Evolutionary conservation across 2,113 vertebrate genomes (phyloP), one percentile per base, ranked within the genome.

Genomic region (Notothenia coriiceps): DNA sequence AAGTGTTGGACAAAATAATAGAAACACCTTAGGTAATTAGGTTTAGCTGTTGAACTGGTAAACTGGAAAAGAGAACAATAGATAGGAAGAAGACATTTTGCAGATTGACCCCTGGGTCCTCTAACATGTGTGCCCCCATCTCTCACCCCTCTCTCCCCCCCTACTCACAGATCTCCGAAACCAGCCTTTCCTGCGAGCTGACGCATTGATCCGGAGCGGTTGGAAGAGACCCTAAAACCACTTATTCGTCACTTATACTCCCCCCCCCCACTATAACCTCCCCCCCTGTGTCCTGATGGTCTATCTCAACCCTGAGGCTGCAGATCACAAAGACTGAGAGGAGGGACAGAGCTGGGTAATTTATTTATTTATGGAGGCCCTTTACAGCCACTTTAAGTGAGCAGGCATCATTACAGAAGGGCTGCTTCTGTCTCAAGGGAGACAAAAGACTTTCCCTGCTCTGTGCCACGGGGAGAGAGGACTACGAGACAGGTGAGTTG

Each of bases 161-260:
- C 85, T 87, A 86, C 88, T 91, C 89, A 89, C 95, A 98, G 96
- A 96, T 95, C 96, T 97, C 85, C 93, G 95, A 87, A 90, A 68
- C 90, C 95, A 96, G 94, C 96, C 96, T 84, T 96, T 95, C 94
- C 94, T 95, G 90, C 93, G 95, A 92, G 94, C 94, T 77, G 95
- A 96, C 49, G 95, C 96, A 59, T 91, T 96, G 89, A 94, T 95
- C 89, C 95, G 95, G 89, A 92, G 93, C 70, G 95, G 95, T 87
- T 96, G 95, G 95, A 95, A 95, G 86, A 93, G 94, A 93, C 93
- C 92, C 78, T 95, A 94, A 95, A 40, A 94, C 90, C 89, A 86
- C 93, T 92, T 82, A 83, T 83, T 78, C 76, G 51, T 74, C 85
- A 87, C 87, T 91, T 80, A 88, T 79, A 69, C 84, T 44, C 78